Evolutionary conservation across 2,113 vertebrate species (phyloP).

Genomic region (Nanorana parkeri): DNA sequence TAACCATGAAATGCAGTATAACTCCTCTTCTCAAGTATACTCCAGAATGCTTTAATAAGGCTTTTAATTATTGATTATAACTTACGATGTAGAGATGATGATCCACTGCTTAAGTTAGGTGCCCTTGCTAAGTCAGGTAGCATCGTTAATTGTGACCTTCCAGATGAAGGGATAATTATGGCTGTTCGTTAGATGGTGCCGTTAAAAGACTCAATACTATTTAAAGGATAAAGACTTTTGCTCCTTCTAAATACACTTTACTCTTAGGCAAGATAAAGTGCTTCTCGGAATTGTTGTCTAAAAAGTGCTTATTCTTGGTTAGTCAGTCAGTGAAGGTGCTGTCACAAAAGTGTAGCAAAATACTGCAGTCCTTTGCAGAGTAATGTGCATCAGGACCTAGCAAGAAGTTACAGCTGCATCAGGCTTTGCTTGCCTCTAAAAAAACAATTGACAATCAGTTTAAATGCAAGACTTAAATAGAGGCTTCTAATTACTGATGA

Average conservation of each 20-base stretch:
- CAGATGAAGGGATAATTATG: slow-evolving; percentile 53
- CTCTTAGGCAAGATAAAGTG: slow-evolving; percentile 2
- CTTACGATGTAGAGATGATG: slow-evolving; percentile 74
- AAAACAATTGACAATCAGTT: background rate
- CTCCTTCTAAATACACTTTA: slow-evolving; percentile 26
- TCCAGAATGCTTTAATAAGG: slow-evolving; percentile 77
- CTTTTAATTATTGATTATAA: slow-evolving; percentile 84
- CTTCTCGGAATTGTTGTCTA: slow-evolving; percentile 6
- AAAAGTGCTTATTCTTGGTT: slow-evolving; percentile 1
- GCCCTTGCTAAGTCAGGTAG: slow-evolving; percentile 69
- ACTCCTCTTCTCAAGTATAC: slow-evolving; percentile 84
- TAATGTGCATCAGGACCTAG: background rate
- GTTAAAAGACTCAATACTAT: slow-evolving; percentile 39
- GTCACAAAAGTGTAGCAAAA: background rate
- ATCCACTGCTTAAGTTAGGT: slow-evolving; percentile 70
- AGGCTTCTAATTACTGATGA: too few relatives aligned
- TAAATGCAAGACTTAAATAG: background rate
- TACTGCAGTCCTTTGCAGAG: background rate
- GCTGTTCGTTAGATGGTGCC: slow-evolving; percentile 36
- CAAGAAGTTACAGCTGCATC: background rate
- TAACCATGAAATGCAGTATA: slow-evolving; percentile 96
- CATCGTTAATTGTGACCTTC: slow-evolving; percentile 56
- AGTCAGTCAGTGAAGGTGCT: background rate
- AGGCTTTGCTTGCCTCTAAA: background rate
- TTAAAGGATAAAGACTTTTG: slow-evolving; percentile 37